Percentiles rank a stretch among this genome's conserved stretches.
Evolutionary conservation across 2,888 invertebrate genomes (phyloP).

Genomic region (Kuschelorhynchus macadamiae): DNA sequence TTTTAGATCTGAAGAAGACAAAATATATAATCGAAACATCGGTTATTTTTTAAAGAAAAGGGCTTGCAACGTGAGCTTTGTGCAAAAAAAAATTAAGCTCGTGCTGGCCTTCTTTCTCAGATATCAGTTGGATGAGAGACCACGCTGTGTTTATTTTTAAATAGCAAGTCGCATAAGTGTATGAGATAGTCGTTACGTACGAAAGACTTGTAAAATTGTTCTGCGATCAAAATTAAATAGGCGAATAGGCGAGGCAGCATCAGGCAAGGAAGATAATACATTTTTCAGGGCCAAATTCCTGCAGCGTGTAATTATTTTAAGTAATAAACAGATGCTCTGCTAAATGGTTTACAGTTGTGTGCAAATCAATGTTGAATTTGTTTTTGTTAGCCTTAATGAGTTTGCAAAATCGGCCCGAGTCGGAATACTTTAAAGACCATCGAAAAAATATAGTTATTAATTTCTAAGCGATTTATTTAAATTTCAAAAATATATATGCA

Average conservation of each 20-base stretch:
- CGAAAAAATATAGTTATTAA: too few species aligned
- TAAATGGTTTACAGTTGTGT: constrained; percentile 41
- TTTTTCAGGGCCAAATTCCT: constrained; percentile 58
- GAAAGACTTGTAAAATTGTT: constrained; percentile 43
- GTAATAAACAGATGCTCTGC: constrained; percentile 58
- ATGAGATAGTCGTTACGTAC: constrained; percentile 30
- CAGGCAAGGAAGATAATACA: constrained; percentile 53
- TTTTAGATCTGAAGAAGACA: too few species aligned
- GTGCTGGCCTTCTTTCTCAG: too few species aligned
- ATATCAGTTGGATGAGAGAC: too few species aligned
- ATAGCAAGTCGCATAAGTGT: neutral
- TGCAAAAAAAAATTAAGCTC: too few species aligned
- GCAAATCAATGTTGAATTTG: constrained; percentile 37
- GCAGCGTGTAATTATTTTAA: constrained; percentile 55
- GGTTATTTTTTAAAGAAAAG: too few species aligned
- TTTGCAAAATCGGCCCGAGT: constrained; percentile 3
- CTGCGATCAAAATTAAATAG: constrained; percentile 40
- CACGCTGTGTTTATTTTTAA: too few species aligned
- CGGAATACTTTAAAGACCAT: too few species aligned
- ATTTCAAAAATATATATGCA: too few species aligned
- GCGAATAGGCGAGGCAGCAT: constrained; percentile 35
- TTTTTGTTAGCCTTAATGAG: constrained; percentile 29
- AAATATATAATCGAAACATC: too few species aligned
- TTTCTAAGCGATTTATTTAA: too few species aligned
- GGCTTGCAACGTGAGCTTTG: too few species aligned